Evolutionary conservation across 2,797 vertebrate genomes (phyloP), one percentile per base, ranked within the genome.

Genomic region (Lutjanus campechanus): DNA sequence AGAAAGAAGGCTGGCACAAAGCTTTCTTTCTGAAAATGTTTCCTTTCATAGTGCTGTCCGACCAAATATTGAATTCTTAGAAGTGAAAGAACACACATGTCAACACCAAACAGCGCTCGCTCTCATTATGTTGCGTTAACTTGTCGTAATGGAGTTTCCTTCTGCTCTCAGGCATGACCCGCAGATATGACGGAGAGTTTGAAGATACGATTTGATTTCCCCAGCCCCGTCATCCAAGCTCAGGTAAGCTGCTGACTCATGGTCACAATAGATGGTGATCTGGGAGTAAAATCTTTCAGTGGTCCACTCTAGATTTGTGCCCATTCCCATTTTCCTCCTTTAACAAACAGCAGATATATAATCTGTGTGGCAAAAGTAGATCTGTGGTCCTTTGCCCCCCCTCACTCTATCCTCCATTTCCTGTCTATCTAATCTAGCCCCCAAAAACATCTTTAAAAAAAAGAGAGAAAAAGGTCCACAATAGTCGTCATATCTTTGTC

Each of bases 201-300:
- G 84, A 97, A 95, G 90, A 95, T 95, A 49, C 95, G 93, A n/a
- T 95, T 99, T 88, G 96, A 97, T 78, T 99, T 99, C 93, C 95
- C 95, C 86, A 98, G 96, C 90, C 92, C 96, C 7, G 88, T 97
- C 87, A 94, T 99, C 85, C 97, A 98, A 76, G 96, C 96, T 62
- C 97, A 99, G 97, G 98, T 98, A 94, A 92, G 85, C n/a, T 44
- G 13, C 50, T 43, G 49, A 13, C 0, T 65, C 47, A 2, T 5
- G 47, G 15, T 11, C n/a, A 16, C 1, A 11, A 4, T 25, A 11
- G 16, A 70, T 0, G 0, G 10, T 19, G 10, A 36, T 11, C 7
- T 59, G n/a, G 6, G 17, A 76, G 3, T 13, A 15, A 53, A 25
- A 5, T 12, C 4, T 7, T 19, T 69, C 20, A 44, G 12, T 19